Percentiles rank a stretch among this genome's conserved stretches.
phyloP scores from a whole-genome alignment of 2,888 invertebrate genomes.

The Sarcophaga caerulescens region DNA sequence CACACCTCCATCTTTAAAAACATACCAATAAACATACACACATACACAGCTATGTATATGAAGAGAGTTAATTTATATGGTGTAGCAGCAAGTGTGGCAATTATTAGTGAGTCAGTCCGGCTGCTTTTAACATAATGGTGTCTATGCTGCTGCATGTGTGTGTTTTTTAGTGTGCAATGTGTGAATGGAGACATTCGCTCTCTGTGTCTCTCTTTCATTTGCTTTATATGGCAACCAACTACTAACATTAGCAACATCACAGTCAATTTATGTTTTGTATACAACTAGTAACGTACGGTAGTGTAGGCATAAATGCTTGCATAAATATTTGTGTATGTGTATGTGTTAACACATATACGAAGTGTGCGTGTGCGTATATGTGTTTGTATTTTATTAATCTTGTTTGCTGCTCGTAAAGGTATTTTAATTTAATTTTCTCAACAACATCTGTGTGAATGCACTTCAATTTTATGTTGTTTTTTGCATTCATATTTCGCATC shows the following conservation, averaged over 20 bases:
- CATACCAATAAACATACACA: background rate
- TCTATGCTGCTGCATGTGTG: background rate
- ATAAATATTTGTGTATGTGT: too few species aligned
- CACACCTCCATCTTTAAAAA: background rate
- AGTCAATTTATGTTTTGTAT: background rate
- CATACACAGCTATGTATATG: background rate
- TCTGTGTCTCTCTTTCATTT: background rate
- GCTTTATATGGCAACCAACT: background rate
- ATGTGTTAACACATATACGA: too few species aligned
- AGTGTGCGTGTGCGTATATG: background rate
- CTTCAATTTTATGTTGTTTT: background rate
- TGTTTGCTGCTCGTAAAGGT: constrained; percentile 23
- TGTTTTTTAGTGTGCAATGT: background rate
- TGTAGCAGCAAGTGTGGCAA: constrained; percentile 54
- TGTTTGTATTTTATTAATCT: constrained; percentile 10
- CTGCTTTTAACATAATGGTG: background rate
- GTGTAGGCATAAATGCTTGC: too few species aligned
- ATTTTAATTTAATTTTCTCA: constrained; percentile 59
- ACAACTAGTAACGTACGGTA: too few species aligned
- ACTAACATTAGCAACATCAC: background rate
- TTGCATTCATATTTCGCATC: background rate
- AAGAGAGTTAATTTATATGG: constrained; percentile 49
- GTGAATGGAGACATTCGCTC: background rate
- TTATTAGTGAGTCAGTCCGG: constrained; percentile 49
- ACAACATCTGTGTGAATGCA: background rate